phyloP scores from a whole-genome alignment of 2,797 vertebrate genomes.

The Notolabrus celidotus region DNA sequence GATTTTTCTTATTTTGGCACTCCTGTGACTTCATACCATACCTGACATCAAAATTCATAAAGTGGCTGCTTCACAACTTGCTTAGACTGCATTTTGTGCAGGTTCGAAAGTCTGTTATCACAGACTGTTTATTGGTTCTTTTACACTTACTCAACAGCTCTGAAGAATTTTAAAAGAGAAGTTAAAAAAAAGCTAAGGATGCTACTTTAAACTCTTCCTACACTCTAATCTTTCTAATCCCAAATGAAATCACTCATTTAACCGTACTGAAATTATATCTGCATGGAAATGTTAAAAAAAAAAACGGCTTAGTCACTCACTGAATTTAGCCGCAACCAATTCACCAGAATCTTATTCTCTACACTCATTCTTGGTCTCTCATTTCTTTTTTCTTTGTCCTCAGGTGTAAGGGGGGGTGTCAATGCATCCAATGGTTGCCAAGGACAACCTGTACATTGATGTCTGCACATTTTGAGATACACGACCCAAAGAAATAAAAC shows the following conservation, averaged over 20 bases:
- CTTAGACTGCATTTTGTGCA: too few species aligned
- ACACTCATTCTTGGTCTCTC: neutral
- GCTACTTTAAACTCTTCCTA: conserved; percentile 17
- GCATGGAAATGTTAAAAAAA: conserved; percentile 39
- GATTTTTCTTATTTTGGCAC: too few species aligned
- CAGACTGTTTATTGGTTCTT: too few species aligned
- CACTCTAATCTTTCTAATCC: conserved; percentile 14
- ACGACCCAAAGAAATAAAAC: conserved; percentile 22
- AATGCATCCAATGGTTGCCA: conserved; percentile 27
- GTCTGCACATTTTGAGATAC: conserved; percentile 28
- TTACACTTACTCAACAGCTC: too few species aligned
- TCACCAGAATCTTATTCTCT: conserved; percentile 7
- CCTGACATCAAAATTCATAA: too few species aligned
- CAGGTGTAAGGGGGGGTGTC: conserved; percentile 9
- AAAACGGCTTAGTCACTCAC: too few species aligned
- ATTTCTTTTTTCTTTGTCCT: conserved; percentile 23
- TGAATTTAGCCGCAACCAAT: conserved; percentile 31
- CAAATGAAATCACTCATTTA: conserved; percentile 30
- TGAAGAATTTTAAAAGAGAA: conserved; percentile 39
- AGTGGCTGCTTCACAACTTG: too few species aligned
- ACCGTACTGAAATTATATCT: conserved; percentile 35
- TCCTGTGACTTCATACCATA: too few species aligned
- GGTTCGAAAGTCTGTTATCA: too few species aligned
- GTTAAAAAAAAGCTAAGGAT: conserved; percentile 50
- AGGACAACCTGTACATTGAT: conserved; percentile 22